Percentiles rank a stretch among this genome's conserved stretches.
Evolutionary conservation across 2,113 vertebrate genomes (phyloP).

Genomic region (Dicerorhinus sumatrensis): DNA sequence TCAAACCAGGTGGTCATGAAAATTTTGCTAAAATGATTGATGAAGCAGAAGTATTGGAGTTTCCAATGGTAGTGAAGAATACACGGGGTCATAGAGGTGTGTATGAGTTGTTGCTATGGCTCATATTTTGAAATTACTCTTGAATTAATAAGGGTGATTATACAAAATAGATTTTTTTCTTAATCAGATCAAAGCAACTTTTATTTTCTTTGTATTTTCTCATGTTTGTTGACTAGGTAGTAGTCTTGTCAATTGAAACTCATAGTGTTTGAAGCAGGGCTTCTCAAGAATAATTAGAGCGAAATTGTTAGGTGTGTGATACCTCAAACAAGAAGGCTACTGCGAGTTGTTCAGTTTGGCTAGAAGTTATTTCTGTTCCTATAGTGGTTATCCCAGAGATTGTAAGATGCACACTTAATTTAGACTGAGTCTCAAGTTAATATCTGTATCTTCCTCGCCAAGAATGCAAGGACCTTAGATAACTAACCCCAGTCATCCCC

Average conservation of each 20-base stretch:
- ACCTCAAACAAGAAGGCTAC: not conserved
- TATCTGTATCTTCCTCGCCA: not conserved
- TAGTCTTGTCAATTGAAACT: not conserved
- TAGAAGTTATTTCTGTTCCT: not conserved
- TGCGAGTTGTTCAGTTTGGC: not conserved
- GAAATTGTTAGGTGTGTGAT: not conserved
- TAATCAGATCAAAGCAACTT: not conserved
- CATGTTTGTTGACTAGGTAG: not conserved
- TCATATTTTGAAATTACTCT: conserved; percentile 13
- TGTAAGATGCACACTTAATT: not conserved
- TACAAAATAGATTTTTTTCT: not conserved
- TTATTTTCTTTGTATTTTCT: not conserved
- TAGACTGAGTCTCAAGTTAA: conserved; percentile 8
- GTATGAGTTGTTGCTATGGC: conserved; percentile 72
- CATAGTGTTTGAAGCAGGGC: not conserved
- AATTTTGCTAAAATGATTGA: conserved; percentile 94
- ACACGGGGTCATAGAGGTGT: conserved; percentile 91
- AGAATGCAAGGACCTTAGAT: not conserved
- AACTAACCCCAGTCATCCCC: not conserved
- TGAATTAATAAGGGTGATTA: not conserved
- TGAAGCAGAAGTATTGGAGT: conserved; percentile 91
- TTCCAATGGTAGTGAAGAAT: conserved; percentile 92
- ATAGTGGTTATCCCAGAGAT: not conserved
- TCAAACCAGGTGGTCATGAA: conserved; percentile 90
- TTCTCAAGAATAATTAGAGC: conserved; percentile 13